phyloP scores from a whole-genome alignment of 1,140 invertebrate genomes.

The Hypsibius dujardini region DNA sequence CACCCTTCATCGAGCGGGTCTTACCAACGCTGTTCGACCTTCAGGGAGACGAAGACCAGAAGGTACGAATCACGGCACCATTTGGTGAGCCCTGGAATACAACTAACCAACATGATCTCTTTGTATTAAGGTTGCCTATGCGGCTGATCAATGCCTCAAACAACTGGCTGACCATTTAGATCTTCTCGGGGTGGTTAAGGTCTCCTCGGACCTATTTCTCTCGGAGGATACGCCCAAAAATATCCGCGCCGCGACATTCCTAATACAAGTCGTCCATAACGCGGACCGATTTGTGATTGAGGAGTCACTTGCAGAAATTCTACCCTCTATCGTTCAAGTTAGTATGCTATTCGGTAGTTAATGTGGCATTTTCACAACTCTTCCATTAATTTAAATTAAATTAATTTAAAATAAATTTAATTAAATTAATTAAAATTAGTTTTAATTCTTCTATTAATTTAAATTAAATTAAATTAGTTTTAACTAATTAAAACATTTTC shows the following conservation, averaged over 20 bases:
- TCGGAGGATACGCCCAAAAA: background rate
- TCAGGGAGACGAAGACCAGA: background rate
- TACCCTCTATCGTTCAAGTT: background rate
- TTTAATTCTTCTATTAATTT: too few species aligned
- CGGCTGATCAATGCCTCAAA: background rate
- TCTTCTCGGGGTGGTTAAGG: background rate
- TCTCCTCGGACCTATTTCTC: background rate
- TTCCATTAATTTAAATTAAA: too few species aligned
- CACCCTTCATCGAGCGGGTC: background rate
- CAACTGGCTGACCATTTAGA: background rate
- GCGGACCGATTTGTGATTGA: background rate
- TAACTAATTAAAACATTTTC: too few species aligned
- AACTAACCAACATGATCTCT: too few species aligned
- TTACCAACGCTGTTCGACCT: background rate
- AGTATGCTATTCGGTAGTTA: background rate
- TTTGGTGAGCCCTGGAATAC: too few species aligned
- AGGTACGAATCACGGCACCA: background rate
- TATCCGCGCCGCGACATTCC: background rate
- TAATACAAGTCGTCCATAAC: background rate
- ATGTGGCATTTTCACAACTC: too few species aligned
- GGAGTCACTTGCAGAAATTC: background rate
- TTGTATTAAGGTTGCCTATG: background rate
- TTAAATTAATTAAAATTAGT: too few species aligned
- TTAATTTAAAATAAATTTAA: too few species aligned
- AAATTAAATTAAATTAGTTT: too few species aligned